phyloP scores from a whole-genome alignment of 2,113 vertebrate genomes.

The Junco hyemalis region DNA sequence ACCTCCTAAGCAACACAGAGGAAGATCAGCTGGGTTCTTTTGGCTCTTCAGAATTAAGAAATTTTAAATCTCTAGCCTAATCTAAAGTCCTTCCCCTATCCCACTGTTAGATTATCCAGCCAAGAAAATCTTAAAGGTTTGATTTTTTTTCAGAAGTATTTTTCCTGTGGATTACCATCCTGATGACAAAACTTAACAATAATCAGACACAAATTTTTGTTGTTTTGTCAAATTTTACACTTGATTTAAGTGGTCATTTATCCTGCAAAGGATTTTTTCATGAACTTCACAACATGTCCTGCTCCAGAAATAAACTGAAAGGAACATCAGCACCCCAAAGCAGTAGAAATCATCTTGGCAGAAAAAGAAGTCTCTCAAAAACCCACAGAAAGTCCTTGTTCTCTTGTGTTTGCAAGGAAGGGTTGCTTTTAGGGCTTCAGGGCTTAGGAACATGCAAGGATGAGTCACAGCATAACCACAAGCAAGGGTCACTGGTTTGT shows the following conservation, averaged over 20 bases:
- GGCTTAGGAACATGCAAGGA: background rate
- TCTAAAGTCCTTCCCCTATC: background rate
- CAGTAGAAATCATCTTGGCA: background rate
- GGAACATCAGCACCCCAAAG: background rate
- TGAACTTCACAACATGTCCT: background rate
- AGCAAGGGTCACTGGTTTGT: conserved; percentile 20
- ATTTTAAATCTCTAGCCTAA: background rate
- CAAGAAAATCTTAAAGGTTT: background rate
- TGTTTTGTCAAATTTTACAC: background rate
- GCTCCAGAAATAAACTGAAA: background rate
- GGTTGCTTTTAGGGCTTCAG: background rate
- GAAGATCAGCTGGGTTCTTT: background rate
- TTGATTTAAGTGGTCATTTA: background rate
- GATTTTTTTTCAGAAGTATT: background rate
- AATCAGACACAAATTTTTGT: background rate
- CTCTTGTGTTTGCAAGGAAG: background rate
- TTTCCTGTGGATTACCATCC: background rate
- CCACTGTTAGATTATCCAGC: background rate
- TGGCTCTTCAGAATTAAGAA: background rate
- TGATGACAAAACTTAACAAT: background rate
- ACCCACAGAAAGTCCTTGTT: background rate
- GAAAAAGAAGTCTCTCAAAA: background rate
- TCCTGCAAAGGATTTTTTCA: background rate
- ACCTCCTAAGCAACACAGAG: background rate
- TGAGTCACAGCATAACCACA: conserved; percentile 15